Evolutionary conservation across 2,797 vertebrate genomes (phyloP), one percentile per base, ranked within the genome.

Genomic region (Clamator glandarius): DNA sequence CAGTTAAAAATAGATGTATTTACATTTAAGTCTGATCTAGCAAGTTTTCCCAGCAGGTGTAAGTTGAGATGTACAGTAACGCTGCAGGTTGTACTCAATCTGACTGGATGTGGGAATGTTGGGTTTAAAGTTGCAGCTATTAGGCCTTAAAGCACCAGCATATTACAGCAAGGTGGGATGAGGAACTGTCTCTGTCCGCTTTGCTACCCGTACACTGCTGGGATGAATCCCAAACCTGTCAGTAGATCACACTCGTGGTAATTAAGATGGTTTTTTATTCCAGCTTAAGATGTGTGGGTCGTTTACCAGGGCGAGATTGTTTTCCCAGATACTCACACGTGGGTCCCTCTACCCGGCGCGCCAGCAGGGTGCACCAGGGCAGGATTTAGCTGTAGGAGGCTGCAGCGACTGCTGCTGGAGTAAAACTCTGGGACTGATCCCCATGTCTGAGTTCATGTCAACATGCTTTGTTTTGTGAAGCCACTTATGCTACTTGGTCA

Each of bases 1-100:
- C 80, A 92, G 95, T 96, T 97, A 96, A 97, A 97, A 97, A 97
- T 95, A 97, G 96, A 96, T 94, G 94, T 97, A 97, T 96, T 96
- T 97, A 97, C 97, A 97, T 90, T 87, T 90, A 92, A 93, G 95
- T 97, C 96, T 96, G 96, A 97, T 92, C 95, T 93, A 92, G 95
- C 90, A 96, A 92, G 87, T 96, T 95, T 92, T 91, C 94, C 96
- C 83, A 95, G 96, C 95, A 95, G 94, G 96, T 89, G 76, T 89
- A 94, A 92, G 93, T 90, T 95, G 73, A 92, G 95, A 74, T 93
- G 95, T 97, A 96, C 95, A 97, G 92, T 76, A 96, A 94, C 88
- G 69, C 81, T 90, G 95, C 96, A 97, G 96, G 93, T 92, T 74
- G 67, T 95, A 92, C 80, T 91, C 93, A 81, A 67, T 82, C 88